phyloP scores from a whole-genome alignment of 1,140 invertebrate genomes.

The Sogatella furcifera region DNA sequence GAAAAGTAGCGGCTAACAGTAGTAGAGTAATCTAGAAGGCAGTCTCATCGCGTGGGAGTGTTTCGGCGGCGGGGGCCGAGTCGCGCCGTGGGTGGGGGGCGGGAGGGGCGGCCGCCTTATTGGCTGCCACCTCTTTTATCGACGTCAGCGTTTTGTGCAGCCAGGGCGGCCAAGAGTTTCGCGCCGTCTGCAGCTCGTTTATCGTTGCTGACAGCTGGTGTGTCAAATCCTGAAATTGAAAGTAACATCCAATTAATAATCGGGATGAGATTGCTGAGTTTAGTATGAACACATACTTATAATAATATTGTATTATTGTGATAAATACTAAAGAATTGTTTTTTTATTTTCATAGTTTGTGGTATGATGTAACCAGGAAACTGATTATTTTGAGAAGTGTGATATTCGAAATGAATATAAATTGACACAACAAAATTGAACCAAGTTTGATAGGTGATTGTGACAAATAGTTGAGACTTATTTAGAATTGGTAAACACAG shows the following conservation, averaged over 20 bases:
- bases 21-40: background rate
- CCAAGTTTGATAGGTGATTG: too few relatives aligned
- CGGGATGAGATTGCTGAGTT: too few relatives aligned
- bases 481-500: too few relatives aligned
- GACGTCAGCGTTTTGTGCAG: constrained; percentile 75
- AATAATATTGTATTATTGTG: too few relatives aligned
- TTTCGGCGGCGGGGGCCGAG: constrained; percentile 1
- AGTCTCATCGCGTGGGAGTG: constrained; percentile 3
- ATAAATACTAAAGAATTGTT: too few relatives aligned
- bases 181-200: constrained; percentile 64
- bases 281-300: too few relatives aligned
- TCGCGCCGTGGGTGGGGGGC: constrained; percentile 6
- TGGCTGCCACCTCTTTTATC: constrained; percentile 49
- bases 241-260: background rate
- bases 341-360: too few relatives aligned
- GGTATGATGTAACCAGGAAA: too few relatives aligned
- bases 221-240: constrained; percentile 60
- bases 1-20: background rate
- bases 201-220: constrained; percentile 79
- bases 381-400: too few relatives aligned
- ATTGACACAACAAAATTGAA: too few relatives aligned
- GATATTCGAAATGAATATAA: too few relatives aligned
- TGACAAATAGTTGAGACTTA: too few relatives aligned
- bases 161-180: constrained; percentile 74
- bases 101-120: constrained; percentile 11